A percentile compares a stretch with the other conserved stretches of the same genome.
Evolutionary conservation across 1,140 invertebrate species (phyloP).

Genomic region (Heliothis virescens): DNA sequence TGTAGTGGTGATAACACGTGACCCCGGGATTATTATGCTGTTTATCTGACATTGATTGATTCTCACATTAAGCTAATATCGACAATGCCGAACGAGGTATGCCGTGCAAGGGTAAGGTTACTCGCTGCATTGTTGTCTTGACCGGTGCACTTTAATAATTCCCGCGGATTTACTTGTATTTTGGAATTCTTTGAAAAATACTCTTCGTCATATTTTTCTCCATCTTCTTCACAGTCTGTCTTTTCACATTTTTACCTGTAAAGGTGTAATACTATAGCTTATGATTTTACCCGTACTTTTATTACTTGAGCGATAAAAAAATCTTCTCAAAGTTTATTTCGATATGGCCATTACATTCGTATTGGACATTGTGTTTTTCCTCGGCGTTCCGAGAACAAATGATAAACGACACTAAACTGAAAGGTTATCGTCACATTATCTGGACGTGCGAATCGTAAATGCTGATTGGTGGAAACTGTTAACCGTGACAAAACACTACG

Average conservation of each 20-base stretch:
- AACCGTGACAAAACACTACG: not conserved
- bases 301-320: too few species aligned
- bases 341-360: too few species aligned
- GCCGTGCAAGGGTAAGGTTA: slow-evolving; percentile 60
- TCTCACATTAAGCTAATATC: slow-evolving; percentile 30
- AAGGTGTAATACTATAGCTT: too few species aligned
- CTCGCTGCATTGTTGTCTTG: not conserved
- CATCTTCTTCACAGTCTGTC: too few species aligned
- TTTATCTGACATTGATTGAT: slow-evolving; percentile 48
- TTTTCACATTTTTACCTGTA: too few species aligned
- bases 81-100: slow-evolving; percentile 58
- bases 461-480: slow-evolving; percentile 15
- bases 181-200: too few species aligned
- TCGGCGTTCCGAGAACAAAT: not conserved
- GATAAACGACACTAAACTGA: slow-evolving; percentile 13
- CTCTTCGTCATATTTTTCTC: too few species aligned
- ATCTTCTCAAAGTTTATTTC: too few species aligned
- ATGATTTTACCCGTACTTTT: too few species aligned
- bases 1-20: slow-evolving; percentile 44
- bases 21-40: slow-evolving; percentile 42
- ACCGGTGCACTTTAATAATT: not conserved
- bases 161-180: too few species aligned
- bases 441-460: slow-evolving; percentile 4
- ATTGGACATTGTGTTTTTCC: slow-evolving; percentile 6
- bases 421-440: slow-evolving; percentile 14